A percentile compares a stretch with the other conserved stretches of the same genome.
These are phyloP conservation scores for Silurus lanzhouensis DNA, from an alignment of 2,797 vertebrate genomes.

Conservation along the genomic window DNA sequence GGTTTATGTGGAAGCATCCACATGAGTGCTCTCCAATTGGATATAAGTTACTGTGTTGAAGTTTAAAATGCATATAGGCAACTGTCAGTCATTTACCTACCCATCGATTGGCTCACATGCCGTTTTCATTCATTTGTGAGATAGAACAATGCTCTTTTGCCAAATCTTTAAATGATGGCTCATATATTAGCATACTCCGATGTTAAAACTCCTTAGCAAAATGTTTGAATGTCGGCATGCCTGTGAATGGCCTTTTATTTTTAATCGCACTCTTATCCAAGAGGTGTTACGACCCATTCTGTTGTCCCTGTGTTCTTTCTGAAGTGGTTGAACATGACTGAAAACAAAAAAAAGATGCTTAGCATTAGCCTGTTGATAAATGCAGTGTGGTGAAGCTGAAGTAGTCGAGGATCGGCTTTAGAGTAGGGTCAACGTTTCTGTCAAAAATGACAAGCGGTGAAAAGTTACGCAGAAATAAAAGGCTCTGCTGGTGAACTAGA, in stretches of 20 bases:
- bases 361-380: constrained; percentile 13
- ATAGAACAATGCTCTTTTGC: neutral
- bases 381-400: neutral
- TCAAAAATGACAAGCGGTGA: neutral
- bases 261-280: neutral
- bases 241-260: neutral
- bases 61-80: neutral
- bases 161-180: neutral
- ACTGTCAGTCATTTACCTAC: neutral
- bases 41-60: too few relatives aligned
- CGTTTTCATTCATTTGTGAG: neutral
- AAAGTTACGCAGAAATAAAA: neutral
- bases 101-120: neutral
- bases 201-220: neutral
- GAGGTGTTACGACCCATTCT: neutral
- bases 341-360: neutral
- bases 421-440: neutral
- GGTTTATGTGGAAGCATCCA: too few relatives aligned
- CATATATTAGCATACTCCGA: neutral
- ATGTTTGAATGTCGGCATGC: neutral
- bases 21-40: too few relatives aligned
- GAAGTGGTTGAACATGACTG: constrained; percentile 26
- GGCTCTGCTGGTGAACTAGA: neutral
- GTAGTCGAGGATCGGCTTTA: constrained; percentile 8
- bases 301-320: constrained; percentile 5